Conservation (phyloP, 2,888 invertebrate genomes). For the Hyalella azteca region DNA sequence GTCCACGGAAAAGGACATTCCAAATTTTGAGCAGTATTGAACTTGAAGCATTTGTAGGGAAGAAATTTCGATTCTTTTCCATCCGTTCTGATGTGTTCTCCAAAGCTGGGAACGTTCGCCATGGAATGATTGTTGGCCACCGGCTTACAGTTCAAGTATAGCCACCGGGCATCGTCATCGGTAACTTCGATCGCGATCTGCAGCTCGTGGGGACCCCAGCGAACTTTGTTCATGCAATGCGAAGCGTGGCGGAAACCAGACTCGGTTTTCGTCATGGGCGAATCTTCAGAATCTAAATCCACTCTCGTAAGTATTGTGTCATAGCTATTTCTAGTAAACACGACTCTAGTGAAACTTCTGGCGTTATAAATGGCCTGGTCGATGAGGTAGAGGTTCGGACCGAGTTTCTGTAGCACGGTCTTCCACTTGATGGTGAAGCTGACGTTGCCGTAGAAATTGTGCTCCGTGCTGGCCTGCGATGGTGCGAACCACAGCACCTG, state of each 20-base stretch:
- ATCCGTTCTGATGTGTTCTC: no score
- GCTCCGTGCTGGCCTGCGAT: neutral
- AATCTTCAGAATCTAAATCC: neutral
- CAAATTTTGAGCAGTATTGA: no score
- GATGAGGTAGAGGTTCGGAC: constrained; percentile 2
- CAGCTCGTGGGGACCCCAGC: neutral
- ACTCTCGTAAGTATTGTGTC: neutral
- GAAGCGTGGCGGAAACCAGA: neutral
- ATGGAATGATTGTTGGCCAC: neutral
- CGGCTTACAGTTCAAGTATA: neutral
- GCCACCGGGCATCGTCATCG: neutral
- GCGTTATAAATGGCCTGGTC: neutral
- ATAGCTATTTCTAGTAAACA: neutral
- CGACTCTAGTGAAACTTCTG: constrained; percentile 2
- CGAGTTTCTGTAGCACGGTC: neutral
- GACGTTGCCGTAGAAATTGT: constrained; percentile 5
- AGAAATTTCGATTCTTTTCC: no score
- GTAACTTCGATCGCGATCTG: neutral
- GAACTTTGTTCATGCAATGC: neutral
- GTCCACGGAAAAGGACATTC: no score
- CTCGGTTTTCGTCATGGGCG: neutral
- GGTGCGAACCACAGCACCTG: constrained; percentile 33
- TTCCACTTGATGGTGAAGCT: constrained; percentile 7
- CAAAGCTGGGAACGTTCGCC: no score
- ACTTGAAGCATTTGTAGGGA: no score